A percentile compares a stretch with the other conserved stretches of the same genome.
Evolutionary conservation across 2,797 vertebrate species (phyloP).

Genomic region (Premnoplex brunnescens): DNA sequence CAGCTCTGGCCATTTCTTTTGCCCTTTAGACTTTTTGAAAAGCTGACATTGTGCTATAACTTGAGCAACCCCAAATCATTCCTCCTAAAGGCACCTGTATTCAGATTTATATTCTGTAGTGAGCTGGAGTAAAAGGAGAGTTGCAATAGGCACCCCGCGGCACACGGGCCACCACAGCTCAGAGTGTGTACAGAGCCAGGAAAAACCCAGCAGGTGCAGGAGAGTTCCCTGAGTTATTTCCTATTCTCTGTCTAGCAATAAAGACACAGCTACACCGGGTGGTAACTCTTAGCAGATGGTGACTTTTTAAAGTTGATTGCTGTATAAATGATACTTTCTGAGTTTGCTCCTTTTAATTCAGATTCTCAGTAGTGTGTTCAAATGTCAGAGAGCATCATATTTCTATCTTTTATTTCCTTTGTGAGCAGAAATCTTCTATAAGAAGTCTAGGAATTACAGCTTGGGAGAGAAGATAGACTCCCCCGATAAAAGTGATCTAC

Average conservation of each 20-base stretch:
- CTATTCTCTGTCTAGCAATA: conserved; percentile 20
- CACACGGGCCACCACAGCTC: accelerated
- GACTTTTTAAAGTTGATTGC: conserved; percentile 42
- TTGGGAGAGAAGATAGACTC: conserved; percentile 16
- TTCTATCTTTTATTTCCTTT: conserved; percentile 54
- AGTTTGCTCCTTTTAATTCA: conserved; percentile 46
- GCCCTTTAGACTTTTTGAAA: not conserved
- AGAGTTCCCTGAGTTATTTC: conserved; percentile 24
- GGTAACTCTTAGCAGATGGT: conserved; percentile 51
- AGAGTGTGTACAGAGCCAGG: accelerated
- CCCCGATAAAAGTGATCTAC: conserved; percentile 7
- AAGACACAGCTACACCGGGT: not conserved
- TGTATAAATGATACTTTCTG: conserved; percentile 35
- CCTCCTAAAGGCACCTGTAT: not conserved
- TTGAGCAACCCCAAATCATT: not conserved
- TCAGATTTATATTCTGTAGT: not conserved
- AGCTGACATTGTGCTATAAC: not conserved
- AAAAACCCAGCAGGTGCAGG: not conserved
- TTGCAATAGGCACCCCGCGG: not conserved
- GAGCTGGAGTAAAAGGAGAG: not conserved
- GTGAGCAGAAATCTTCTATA: conserved; percentile 41
- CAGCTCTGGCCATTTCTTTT: not conserved
- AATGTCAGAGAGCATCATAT: conserved; percentile 43
- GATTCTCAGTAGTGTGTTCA: conserved; percentile 6
- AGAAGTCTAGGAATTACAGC: conserved; percentile 21